Evolutionary conservation across 2,888 invertebrate genomes (phyloP), one percentile per base, ranked within the genome.

Genomic region (Lamellibrachia columna): DNA sequence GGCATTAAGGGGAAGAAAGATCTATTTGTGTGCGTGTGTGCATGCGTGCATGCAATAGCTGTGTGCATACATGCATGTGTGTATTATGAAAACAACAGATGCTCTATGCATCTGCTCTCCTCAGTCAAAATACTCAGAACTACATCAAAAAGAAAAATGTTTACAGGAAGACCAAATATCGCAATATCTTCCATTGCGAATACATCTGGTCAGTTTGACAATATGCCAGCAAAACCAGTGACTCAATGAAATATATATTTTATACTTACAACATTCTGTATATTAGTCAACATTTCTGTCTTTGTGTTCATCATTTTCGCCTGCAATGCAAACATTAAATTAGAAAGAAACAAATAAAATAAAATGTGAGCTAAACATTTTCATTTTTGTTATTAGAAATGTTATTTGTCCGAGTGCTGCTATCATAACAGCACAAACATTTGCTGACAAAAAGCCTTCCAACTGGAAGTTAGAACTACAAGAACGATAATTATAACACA

Each of bases 271-370:
- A 96, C 94, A 92, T 95, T 95, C 93, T 94, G 95, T 53, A 96
- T 95, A 6, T 95, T 95, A 28, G 94, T 93, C 11, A 96, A 94
- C 52, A 94, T 94, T 90, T 95, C 95, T 40, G 96, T 92, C 53
- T 95, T 94, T 90, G 96, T 95, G 97, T 95, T 95, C 93, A 96
- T 91, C 8, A 92, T 93, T 92, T 95, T 95, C n/a, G 96, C 95
- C 96, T 96, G 95, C 90, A 95, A 95, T 3, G n/a, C 92, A 90
- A 90, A 91, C 52, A 53, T n/a, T 53, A 22, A 22, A 92, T 92
- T 52, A 92, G 11, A 91, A 92, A 91, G 11, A 40, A 91, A 91
- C 11, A 40, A 7, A 15, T 28, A 52, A 91, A 75, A 8, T 15
- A 3, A 22, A 3, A 22, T 22, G 22, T 75, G 15, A 75, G 6